Evolutionary conservation across 2,113 vertebrate genomes (phyloP).

Genomic region (Hippopotamus amphibius): DNA sequence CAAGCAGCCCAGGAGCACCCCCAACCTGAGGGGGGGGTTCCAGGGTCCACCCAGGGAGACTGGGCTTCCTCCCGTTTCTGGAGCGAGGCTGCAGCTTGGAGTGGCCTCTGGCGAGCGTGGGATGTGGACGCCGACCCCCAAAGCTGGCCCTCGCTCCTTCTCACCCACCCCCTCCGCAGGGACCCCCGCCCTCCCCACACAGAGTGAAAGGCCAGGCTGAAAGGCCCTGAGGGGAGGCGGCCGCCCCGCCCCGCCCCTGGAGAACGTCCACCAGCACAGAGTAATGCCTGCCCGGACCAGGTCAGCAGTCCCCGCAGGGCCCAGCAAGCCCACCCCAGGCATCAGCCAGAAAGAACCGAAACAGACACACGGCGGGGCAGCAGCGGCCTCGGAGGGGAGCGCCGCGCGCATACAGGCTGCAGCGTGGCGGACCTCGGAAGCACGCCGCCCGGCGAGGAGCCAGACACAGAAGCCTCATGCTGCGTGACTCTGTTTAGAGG

Average conservation of each 20-base stretch:
- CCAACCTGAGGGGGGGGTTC: fast-evolving
- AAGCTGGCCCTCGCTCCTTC: neutral
- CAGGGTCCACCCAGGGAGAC: fast-evolving
- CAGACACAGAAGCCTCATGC: fast-evolving
- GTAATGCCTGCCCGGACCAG: fast-evolving
- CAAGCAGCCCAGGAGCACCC: neutral
- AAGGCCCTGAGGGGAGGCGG: neutral
- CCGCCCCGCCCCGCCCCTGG: fast-evolving
- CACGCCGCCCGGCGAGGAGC: fast-evolving
- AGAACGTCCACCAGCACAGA: neutral
- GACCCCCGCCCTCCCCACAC: neutral
- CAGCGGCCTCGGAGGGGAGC: fast-evolving
- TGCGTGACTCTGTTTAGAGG: neutral
- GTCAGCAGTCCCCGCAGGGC: fast-evolving
- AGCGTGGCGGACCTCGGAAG: fast-evolving
- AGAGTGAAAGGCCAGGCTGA: neutral
- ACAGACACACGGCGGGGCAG: fast-evolving
- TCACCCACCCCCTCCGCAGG: neutral
- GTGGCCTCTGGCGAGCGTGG: neutral
- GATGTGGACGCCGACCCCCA: neutral
- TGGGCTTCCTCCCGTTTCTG: neutral
- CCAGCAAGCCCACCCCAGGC: fast-evolving
- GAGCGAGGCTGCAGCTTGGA: fast-evolving
- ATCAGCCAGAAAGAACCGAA: neutral
- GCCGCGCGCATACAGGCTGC: fast-evolving